phyloP scores from a whole-genome alignment of 2,888 invertebrate genomes.

The Habroteleia sp. region DNA sequence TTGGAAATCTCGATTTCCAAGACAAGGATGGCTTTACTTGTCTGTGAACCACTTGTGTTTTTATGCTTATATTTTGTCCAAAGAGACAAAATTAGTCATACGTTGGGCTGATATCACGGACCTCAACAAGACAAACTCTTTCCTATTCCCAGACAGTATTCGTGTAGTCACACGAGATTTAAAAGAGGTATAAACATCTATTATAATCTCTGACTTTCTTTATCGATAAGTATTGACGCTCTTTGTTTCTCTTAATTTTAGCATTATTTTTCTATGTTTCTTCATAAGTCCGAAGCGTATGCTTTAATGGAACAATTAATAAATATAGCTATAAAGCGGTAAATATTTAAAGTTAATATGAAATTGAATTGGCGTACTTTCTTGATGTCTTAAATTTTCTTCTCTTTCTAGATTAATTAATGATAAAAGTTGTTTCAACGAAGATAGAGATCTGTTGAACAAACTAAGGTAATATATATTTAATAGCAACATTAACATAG shows the following conservation, averaged over 20 bases:
- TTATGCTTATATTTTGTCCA: conserved; percentile 96
- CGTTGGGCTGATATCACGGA: conserved; percentile 95
- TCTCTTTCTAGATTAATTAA: conserved; percentile 96
- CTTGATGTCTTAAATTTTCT: no score
- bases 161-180: conserved; percentile 92
- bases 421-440: conserved; percentile 94
- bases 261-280: conserved; percentile 95
- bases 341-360: no score
- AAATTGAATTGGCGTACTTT: no score
- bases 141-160: conserved; percentile 92
- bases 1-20: conserved; percentile 94
- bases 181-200: conserved; percentile 80
- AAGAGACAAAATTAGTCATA: conserved; percentile 92
- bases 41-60: conserved; percentile 98
- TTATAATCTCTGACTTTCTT: no score
- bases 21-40: conserved; percentile 99
- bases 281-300: conserved; percentile 94
- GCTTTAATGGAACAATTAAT: conserved; percentile 96
- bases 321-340: conserved; percentile 97
- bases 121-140: conserved; percentile 88
- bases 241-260: conserved; percentile 78
- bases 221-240: no score
- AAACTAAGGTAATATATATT: conserved; percentile 85
- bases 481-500: no score
- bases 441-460: conserved; percentile 91